Evolutionary conservation across 2,113 vertebrate species (phyloP).

Genomic region (Otocyon megalotis): DNA sequence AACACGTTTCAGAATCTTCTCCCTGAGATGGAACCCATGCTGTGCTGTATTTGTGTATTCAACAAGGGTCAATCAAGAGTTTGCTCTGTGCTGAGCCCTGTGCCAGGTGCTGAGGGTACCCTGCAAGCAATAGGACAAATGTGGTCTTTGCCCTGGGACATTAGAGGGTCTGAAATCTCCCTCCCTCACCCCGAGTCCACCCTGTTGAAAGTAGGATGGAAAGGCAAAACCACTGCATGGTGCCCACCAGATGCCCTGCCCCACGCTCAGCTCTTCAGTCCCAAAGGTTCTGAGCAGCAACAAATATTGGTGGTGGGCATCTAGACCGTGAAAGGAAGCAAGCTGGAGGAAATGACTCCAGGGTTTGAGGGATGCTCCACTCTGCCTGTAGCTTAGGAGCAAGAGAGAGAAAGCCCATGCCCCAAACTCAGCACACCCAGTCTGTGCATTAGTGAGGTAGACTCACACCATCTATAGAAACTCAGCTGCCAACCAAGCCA

Average conservation of each 20-base stretch:
- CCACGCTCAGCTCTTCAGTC: neutral
- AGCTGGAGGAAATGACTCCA: neutral
- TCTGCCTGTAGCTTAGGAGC: neutral
- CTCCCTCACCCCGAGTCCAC: neutral
- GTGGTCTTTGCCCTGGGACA: neutral
- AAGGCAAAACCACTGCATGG: neutral
- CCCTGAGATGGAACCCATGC: neutral
- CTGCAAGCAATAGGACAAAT: neutral
- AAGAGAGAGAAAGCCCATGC: neutral
- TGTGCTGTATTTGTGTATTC: neutral
- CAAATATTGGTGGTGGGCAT: too few species aligned
- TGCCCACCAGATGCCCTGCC: neutral
- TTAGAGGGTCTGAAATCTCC: neutral
- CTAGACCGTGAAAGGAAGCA: neutral
- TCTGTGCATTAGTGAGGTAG: neutral
- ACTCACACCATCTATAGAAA: fast-evolving
- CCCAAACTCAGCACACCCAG: fast-evolving
- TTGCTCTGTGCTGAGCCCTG: neutral
- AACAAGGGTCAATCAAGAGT: neutral
- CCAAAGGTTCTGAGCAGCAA: neutral
- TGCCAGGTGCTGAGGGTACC: neutral
- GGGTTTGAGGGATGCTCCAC: neutral
- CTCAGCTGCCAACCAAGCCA: too few species aligned
- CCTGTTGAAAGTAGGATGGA: neutral
- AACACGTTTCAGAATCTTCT: neutral